A percentile compares a stretch with the other conserved stretches of the same genome.
Evolutionary conservation across 2,113 vertebrate genomes (phyloP).

Genomic region (Ailurus styani): DNA sequence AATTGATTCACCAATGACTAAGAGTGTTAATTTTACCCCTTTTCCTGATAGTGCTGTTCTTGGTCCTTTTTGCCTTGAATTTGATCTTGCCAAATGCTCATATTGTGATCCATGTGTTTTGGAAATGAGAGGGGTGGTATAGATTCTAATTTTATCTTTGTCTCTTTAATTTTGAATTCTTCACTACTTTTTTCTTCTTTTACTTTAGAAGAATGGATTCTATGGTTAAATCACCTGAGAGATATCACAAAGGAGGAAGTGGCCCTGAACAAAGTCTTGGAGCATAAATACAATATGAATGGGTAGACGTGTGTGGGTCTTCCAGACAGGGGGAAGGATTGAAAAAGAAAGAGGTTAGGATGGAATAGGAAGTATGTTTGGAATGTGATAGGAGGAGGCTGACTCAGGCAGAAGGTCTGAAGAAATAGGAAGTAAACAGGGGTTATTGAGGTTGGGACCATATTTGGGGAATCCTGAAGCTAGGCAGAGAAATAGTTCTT

Average conservation of each 20-base stretch:
- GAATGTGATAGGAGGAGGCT: not conserved
- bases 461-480: not conserved
- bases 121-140: not conserved
- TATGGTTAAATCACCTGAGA: not conserved
- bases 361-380: not conserved
- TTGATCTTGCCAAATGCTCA: not conserved
- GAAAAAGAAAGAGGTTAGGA: not conserved
- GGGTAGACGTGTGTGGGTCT: not conserved
- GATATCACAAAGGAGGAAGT: not conserved
- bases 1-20: not conserved
- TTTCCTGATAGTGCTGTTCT: not conserved
- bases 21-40: not conserved
- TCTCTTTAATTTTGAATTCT: not conserved
- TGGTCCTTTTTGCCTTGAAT: not conserved
- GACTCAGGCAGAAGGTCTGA: not conserved
- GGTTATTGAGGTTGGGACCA: not conserved
- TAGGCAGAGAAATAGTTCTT: not conserved
- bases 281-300: not conserved
- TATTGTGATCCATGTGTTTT: not conserved
- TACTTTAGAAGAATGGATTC: constrained; percentile 1
- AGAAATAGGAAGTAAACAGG: not conserved
- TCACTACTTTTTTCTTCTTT: not conserved
- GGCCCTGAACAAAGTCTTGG: not conserved
- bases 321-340: not conserved
- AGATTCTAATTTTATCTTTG: not conserved